Percentiles rank a stretch among this genome's conserved stretches.
phyloP scores from a whole-genome alignment of 2,797 vertebrate species.

The Heliangelus exortis region DNA sequence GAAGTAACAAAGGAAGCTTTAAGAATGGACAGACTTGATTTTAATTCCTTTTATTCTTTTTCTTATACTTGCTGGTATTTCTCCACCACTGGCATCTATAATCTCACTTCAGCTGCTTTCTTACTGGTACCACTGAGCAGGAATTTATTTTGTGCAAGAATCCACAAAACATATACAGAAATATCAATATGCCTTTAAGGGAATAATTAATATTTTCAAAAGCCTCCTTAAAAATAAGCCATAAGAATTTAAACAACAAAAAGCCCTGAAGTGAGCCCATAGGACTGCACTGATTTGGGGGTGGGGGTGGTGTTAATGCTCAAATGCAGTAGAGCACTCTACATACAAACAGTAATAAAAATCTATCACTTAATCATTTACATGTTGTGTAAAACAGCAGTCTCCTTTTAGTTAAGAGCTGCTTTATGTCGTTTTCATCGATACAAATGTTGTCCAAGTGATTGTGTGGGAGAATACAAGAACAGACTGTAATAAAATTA shows the following conservation, averaged over 20 bases:
- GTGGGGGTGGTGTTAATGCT: neutral
- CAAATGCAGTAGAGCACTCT: conserved; percentile 8
- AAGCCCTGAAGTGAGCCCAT: neutral
- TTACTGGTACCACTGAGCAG: neutral
- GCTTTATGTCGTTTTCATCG: conserved; percentile 67
- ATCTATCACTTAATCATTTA: conserved; percentile 69
- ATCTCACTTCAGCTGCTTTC: neutral
- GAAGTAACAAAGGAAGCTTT: neutral
- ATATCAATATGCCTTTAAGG: neutral
- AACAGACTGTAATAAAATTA: conserved; percentile 77
- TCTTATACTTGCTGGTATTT: neutral
- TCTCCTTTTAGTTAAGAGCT: conserved; percentile 64
- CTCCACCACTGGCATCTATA: neutral
- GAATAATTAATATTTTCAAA: neutral
- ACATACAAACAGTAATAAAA: conserved; percentile 68
- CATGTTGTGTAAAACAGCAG: conserved; percentile 62
- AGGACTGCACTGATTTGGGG: neutral
- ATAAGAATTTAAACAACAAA: neutral
- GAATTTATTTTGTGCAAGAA: neutral
- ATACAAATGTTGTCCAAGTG: conserved; percentile 69
- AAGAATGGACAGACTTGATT: neutral
- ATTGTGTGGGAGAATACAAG: conserved; percentile 73
- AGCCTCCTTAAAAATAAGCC: neutral
- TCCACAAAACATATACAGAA: neutral
- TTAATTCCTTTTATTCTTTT: neutral